These are phyloP conservation scores for Hippocampus zosterae DNA, from an alignment of 2,113 vertebrate genomes.

Conservation along the genomic window DNA sequence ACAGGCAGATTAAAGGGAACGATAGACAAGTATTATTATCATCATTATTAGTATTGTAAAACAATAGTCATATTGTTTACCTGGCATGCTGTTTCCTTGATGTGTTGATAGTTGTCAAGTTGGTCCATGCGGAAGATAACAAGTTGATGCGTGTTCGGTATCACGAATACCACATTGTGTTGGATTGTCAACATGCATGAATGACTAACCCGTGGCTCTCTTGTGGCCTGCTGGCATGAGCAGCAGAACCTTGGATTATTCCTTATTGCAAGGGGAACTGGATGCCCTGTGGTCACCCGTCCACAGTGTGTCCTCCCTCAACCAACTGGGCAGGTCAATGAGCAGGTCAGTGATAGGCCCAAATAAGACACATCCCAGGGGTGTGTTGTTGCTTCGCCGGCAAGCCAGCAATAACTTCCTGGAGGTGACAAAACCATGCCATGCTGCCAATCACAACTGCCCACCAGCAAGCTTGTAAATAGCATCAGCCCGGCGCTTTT, in stretches of 20 bases:
- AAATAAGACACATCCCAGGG: constrained; percentile 35
- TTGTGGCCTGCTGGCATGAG: constrained; percentile 42
- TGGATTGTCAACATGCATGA: background rate
- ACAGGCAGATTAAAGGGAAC: too few species aligned
- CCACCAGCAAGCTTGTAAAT: constrained; percentile 35
- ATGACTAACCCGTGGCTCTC: constrained; percentile 43
- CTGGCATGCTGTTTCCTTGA: too few species aligned
- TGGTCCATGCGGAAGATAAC: too few species aligned
- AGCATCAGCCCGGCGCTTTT: constrained; percentile 43
- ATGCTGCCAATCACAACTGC: constrained; percentile 27
- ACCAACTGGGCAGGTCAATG: constrained; percentile 79
- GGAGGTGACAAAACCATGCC: constrained; percentile 40
- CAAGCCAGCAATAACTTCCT: constrained; percentile 27
- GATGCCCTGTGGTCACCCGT: constrained; percentile 77
- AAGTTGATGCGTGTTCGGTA: background rate
- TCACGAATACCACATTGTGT: background rate
- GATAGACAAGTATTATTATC: too few species aligned
- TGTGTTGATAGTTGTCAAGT: too few species aligned
- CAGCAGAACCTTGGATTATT: constrained; percentile 74
- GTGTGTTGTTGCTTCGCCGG: constrained; percentile 34
- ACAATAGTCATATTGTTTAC: too few species aligned
- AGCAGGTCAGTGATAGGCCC: constrained; percentile 74
- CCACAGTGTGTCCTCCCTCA: constrained; percentile 74
- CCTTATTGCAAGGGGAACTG: constrained; percentile 74
- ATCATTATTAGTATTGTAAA: too few species aligned